Evolutionary conservation across 2,113 vertebrate species (phyloP), one percentile per base, ranked within the genome.

Genomic region (Regulus satrapa): DNA sequence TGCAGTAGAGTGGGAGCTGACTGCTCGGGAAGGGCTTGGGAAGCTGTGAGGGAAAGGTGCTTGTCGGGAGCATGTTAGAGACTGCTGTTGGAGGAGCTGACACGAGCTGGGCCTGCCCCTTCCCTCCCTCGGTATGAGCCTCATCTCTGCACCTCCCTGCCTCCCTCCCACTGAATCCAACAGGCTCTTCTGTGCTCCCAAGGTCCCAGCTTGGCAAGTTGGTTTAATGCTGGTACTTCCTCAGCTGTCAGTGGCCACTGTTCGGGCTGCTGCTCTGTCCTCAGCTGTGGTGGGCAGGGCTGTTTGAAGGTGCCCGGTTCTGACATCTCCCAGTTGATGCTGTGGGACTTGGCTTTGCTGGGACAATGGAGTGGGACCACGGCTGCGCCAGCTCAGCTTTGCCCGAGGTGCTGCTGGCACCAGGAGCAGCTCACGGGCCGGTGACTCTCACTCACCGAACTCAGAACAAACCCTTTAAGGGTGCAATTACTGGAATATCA

Each of bases 291-390:
- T 23, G 32, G 54, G 54, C 69, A 77, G 45, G 59, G 59, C 17
- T 40, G 46, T 67, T 18, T 56, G 14, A 14, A 55, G 59, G 25
- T 12, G 64, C 45, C 36, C 52, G 1, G 25, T 34, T 59, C 12
- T 5, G 58, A 5, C 14, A 24, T 14, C 49, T 59, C 31, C 25
- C 32, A 4, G 71, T 9, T 31, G 34, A 64, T 73, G 72, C 68
- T 4, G 49, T 12, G 45, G 56, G 43, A 2, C 32, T 34, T 4
- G 1, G 77, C 48, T 67, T 66, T 10, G 12, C 40, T 1, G 1
- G 43, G 41, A 26, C 0, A 1, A 9, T 7, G 28, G 56, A 25
- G 46, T 1, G 25, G 55, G 51, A 20, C 55, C 8, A 0, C 0
- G 4, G 34, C 40, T 19, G 41, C 31, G 9, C 12, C 34, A 2